Evolutionary conservation across 37 sponge, comb jelly and placozoan species (phyloP).

Genomic region (Halichondria panicea): DNA sequence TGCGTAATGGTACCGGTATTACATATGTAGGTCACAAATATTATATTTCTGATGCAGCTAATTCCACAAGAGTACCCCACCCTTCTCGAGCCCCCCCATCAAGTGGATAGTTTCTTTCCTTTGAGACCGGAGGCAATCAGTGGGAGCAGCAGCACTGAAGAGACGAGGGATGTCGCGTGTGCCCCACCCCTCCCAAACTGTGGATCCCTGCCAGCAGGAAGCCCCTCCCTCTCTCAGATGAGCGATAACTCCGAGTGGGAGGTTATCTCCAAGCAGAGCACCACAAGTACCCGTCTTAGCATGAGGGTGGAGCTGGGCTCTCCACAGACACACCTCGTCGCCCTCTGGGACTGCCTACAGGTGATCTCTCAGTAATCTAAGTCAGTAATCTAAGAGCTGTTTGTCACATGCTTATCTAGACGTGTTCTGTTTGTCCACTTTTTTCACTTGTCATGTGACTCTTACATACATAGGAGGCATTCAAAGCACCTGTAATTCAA

Average conservation of each 20-base stretch:
- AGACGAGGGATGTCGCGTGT: not conserved
- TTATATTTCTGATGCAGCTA: no score
- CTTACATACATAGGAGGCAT: conserved; percentile 21
- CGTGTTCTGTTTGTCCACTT: no score
- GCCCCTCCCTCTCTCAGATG: not conserved
- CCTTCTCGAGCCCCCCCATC: no score
- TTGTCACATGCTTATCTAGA: no score
- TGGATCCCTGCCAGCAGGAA: not conserved
- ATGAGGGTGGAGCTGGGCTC: conserved; percentile 14
- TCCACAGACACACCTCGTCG: conserved; percentile 29
- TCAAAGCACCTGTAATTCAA: conserved; percentile 25
- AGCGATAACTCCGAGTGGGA: conserved; percentile 8
- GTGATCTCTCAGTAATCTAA: no score
- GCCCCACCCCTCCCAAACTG: not conserved
- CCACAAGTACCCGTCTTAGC: conserved; percentile 27
- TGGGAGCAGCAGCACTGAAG: no score
- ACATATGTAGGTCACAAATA: no score
- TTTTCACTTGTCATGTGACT: not conserved
- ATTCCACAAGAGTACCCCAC: no score
- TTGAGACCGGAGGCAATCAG: no score
- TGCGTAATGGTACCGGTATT: no score
- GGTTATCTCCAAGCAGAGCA: conserved; percentile 29
- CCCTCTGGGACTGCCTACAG: conserved; percentile 68
- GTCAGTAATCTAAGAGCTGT: no score
- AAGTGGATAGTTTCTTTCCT: no score